phyloP scores from a whole-genome alignment of 2,797 vertebrate genomes.

The Cryptoblepharus egeriae region DNA sequence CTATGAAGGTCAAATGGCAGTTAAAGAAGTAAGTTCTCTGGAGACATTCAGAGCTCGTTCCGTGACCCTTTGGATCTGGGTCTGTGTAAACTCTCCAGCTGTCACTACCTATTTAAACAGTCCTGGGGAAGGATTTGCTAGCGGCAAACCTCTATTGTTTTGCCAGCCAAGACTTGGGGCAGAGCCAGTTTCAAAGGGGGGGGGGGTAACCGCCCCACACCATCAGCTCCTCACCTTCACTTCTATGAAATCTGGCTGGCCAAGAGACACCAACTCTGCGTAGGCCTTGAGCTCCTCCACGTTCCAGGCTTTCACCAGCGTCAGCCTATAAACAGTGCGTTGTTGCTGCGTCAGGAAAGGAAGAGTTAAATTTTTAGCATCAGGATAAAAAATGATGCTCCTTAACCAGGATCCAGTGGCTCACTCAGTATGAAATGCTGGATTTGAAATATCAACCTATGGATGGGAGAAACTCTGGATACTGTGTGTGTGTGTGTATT shows the following conservation, averaged over 20 bases:
- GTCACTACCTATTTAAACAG: not conserved
- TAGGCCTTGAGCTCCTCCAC: conserved; percentile 93
- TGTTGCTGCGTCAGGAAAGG: conserved; percentile 81
- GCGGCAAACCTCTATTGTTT: rapidly evolving
- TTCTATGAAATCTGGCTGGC: conserved; percentile 92
- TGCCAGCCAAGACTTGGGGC: too few species aligned
- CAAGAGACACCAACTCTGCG: conserved; percentile 86
- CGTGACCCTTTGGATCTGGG: not conserved
- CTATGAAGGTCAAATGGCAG: too few species aligned
- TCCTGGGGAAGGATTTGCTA: not conserved
- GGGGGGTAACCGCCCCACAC: not conserved
- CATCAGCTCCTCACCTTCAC: conserved; percentile 85
- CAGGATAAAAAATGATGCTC: not conserved
- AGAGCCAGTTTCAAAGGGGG: too few species aligned
- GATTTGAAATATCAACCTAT: too few species aligned
- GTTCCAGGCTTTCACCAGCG: conserved; percentile 95
- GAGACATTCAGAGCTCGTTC: not conserved
- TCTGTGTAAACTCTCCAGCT: not conserved
- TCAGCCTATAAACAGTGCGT: conserved; percentile 93
- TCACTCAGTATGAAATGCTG: too few species aligned
- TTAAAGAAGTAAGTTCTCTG: not conserved
- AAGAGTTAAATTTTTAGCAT: not conserved
- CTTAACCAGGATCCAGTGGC: too few species aligned
- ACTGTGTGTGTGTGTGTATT: too few species aligned
- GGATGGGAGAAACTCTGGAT: too few species aligned